Conservation (phyloP, 2,797 vertebrate species). For the Gallinago solitaria region DNA sequence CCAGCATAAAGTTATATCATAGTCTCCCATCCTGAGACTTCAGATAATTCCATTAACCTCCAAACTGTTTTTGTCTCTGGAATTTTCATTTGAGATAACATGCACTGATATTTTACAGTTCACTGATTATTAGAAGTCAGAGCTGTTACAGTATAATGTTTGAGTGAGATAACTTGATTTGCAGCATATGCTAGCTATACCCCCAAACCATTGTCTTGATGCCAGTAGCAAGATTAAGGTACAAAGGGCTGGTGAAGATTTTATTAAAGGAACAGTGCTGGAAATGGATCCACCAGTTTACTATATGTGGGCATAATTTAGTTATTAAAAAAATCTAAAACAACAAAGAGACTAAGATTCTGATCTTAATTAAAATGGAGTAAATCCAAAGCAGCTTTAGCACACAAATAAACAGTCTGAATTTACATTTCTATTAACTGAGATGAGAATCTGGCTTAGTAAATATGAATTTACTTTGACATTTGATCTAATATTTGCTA, state of each 20-base stretch:
- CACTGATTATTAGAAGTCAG: constrained; percentile 34
- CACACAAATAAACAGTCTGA: background rate
- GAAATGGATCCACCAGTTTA: background rate
- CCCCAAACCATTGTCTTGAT: background rate
- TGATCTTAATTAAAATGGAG: constrained; percentile 44
- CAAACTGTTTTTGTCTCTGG: background rate
- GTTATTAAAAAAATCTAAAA: background rate
- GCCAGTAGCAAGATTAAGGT: background rate
- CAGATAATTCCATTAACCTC: constrained; percentile 32
- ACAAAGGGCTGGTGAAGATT: background rate
- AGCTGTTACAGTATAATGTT: background rate
- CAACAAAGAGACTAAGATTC: constrained; percentile 1
- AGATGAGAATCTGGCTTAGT: background rate
- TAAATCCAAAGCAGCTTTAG: constrained; percentile 22
- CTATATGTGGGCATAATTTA: background rate
- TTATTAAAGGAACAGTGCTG: background rate
- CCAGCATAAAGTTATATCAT: background rate
- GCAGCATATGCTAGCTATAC: background rate
- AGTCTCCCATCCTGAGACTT: background rate
- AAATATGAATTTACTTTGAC: background rate
- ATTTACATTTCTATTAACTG: background rate
- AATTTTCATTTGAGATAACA: constrained; percentile 49
- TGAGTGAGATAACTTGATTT: constrained; percentile 44
- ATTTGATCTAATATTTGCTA: background rate
- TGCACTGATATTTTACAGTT: constrained; percentile 27